Conservation (phyloP, 2,888 invertebrate species). For the Harpalus rufipes region DNA sequence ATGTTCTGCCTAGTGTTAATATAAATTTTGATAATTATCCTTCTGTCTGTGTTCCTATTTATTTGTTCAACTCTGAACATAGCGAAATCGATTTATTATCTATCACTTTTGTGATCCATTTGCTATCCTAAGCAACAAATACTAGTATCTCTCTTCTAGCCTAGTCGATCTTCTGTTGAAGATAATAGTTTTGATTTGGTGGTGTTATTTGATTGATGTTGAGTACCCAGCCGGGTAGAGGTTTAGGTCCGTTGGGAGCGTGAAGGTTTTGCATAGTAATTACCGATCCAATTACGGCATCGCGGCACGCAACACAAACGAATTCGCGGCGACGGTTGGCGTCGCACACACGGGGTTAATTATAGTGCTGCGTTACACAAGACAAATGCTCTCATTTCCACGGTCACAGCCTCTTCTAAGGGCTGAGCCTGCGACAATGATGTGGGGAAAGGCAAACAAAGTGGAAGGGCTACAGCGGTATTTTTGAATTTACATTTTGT, state of each 20-base stretch:
- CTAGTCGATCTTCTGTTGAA: not conserved
- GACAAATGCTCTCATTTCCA: conserved; percentile 60
- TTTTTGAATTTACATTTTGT: too few relatives aligned
- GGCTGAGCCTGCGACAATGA: not conserved
- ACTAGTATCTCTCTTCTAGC: too few relatives aligned
- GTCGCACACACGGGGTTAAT: conserved; percentile 55
- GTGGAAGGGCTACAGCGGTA: too few relatives aligned
- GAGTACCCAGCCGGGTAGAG: not conserved
- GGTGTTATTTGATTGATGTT: not conserved
- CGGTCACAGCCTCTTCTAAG: not conserved
- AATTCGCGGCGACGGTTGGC: conserved; percentile 27
- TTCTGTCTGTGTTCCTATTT: too few relatives aligned
- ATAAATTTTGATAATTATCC: too few relatives aligned
- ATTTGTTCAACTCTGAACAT: too few relatives aligned
- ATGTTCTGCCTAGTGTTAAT: too few relatives aligned
- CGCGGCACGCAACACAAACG: conserved; percentile 38
- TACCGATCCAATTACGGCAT: conserved; percentile 63
- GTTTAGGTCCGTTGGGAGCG: conserved; percentile 23
- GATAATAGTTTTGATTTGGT: not conserved
- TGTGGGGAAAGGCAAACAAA: too few relatives aligned
- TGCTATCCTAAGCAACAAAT: too few relatives aligned
- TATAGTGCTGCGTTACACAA: conserved; percentile 52
- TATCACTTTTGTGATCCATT: too few relatives aligned
- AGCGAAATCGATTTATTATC: too few relatives aligned
- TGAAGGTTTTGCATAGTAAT: conserved; percentile 64